Conservation (phyloP, 2,113 vertebrate genomes). For the Limnothrissa miodon region DNA sequence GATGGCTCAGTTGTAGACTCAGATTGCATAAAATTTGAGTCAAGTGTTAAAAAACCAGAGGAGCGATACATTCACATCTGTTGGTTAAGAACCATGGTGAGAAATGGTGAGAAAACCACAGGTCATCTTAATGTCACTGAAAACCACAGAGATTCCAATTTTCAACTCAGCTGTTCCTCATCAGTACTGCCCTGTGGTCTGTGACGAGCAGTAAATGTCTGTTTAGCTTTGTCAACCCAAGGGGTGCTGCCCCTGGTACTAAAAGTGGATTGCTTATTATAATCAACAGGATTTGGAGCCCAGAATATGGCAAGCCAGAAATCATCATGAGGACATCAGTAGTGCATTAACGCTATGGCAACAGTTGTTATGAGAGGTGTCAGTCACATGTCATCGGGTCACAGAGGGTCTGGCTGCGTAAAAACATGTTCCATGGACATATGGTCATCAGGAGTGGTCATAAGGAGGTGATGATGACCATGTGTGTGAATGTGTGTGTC, state of each 20-base stretch:
- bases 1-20: neutral
- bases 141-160: neutral
- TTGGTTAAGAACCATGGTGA: neutral
- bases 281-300: neutral
- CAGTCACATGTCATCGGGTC: neutral
- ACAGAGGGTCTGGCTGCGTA: neutral
- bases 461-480: neutral
- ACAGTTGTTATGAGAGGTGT: neutral
- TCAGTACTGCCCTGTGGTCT: neutral
- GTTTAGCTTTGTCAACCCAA: too few relatives aligned
- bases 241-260: neutral
- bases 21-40: neutral
- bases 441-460: neutral
- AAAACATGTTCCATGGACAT: neutral
- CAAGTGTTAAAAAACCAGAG: neutral
- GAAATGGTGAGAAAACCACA: neutral
- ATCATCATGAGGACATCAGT: neutral
- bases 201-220: neutral
- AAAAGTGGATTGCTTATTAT: neutral
- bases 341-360: neutral
- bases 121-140: neutral
- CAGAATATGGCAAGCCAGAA: neutral
- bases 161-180: neutral
- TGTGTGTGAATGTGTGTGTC: conserved; percentile 28
- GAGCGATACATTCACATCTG: neutral